These are phyloP conservation scores for Ornithorhynchus anatinus DNA, from an alignment of 2,113 vertebrate species.

Conservation along the genomic window DNA sequence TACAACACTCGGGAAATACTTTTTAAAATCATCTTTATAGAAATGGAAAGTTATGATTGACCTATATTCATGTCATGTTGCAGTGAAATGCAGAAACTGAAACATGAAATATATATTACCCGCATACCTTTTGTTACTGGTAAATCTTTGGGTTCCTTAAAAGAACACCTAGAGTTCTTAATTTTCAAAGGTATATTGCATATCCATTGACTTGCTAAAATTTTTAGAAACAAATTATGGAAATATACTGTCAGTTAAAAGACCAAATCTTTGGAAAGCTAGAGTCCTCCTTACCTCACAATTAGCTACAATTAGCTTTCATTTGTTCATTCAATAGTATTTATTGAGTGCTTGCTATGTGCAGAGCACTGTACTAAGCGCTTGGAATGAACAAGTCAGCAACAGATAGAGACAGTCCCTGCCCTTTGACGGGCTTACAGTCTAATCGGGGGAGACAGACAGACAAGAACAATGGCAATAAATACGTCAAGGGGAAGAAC, in stretches of 20 bases:
- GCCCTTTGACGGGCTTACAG: too few relatives aligned
- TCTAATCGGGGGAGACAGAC: too few relatives aligned
- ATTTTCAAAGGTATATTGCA: constrained; percentile 13
- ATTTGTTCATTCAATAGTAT: too few relatives aligned
- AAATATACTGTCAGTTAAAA: background rate
- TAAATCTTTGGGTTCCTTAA: constrained; percentile 29
- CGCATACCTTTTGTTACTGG: constrained; percentile 4
- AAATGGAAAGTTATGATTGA: constrained; percentile 13
- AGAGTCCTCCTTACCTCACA: too few relatives aligned
- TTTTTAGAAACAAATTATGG: constrained; percentile 27
- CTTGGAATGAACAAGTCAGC: too few relatives aligned
- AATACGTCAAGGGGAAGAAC: too few relatives aligned
- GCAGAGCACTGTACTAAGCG: too few relatives aligned
- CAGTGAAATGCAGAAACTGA: constrained; percentile 33
- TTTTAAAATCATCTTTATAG: constrained; percentile 3
- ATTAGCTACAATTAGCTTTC: too few relatives aligned
- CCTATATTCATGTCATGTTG: constrained; percentile 21
- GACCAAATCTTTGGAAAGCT: background rate
- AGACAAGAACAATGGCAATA: too few relatives aligned
- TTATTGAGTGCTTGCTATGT: too few relatives aligned
- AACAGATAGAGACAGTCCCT: too few relatives aligned
- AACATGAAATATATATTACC: constrained; percentile 9
- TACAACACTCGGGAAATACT: background rate
- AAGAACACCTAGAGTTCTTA: constrained; percentile 12
- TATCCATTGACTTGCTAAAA: constrained; percentile 15